Evolutionary conservation across 2,888 invertebrate species (phyloP).

Genomic region (Papilio gigon): DNA sequence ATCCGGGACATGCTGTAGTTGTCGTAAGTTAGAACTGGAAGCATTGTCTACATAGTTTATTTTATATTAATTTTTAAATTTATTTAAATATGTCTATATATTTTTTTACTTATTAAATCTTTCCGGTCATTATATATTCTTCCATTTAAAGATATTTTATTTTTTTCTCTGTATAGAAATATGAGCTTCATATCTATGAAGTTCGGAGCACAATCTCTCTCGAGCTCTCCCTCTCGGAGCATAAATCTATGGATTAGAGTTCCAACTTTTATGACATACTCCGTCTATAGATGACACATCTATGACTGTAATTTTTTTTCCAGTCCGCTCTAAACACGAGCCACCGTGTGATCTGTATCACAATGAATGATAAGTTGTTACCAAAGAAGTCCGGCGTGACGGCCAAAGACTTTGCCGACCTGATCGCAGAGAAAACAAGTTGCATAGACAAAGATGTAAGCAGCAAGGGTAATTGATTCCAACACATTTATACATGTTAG

Average conservation of each 20-base stretch:
- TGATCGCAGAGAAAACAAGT: conserved; percentile 53
- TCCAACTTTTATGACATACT: no score
- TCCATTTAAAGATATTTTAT: no score
- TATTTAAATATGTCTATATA: no score
- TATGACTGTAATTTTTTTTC: conserved; percentile 42
- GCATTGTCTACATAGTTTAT: conserved; percentile 24
- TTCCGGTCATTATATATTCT: no score
- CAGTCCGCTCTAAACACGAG: conserved; percentile 72
- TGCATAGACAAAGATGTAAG: conserved; percentile 63
- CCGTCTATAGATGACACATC: no score
- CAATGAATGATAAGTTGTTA: conserved; percentile 69
- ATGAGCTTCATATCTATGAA: no score
- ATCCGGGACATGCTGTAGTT: conserved; percentile 84
- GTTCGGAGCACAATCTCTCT: no score
- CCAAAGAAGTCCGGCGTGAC: conserved; percentile 50
- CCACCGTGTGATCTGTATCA: conserved; percentile 70
- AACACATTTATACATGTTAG: conserved; percentile 40
- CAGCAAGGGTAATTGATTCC: conserved; percentile 69
- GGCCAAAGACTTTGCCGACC: conserved; percentile 59
- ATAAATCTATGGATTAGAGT: no score
- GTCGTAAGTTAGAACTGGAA: conserved; percentile 77
- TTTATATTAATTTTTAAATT: no score
- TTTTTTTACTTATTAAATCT: no score
- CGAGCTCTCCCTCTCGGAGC: no score
- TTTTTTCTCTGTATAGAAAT: no score